Evolutionary conservation across 2,888 invertebrate species (phyloP).

Genomic region (Aphodius granarius): DNA sequence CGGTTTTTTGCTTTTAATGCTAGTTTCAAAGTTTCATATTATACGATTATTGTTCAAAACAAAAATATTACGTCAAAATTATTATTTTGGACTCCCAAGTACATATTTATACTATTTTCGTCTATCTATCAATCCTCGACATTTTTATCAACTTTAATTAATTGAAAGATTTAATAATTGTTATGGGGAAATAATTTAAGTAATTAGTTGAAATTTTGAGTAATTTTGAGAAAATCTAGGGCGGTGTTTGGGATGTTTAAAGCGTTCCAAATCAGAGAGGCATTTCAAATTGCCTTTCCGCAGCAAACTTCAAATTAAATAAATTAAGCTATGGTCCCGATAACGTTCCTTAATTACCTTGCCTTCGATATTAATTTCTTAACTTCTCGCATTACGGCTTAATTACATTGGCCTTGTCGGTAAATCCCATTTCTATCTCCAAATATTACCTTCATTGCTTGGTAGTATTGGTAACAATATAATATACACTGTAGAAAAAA

Average conservation of each 20-base stretch:
- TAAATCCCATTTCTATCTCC: background rate
- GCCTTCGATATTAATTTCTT: constrained; percentile 13
- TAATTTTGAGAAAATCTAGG: background rate
- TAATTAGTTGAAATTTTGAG: background rate
- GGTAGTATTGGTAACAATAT: no score
- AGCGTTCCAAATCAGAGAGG: background rate
- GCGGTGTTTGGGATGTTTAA: background rate
- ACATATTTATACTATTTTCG: no score
- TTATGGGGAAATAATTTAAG: background rate
- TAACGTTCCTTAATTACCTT: constrained; percentile 10
- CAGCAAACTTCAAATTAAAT: constrained; percentile 8
- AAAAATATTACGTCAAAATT: no score
- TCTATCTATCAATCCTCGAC: no score
- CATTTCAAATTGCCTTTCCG: constrained; percentile 14
- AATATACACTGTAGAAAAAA: no score
- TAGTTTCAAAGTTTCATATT: background rate
- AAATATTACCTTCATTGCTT: background rate
- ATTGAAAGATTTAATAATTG: background rate
- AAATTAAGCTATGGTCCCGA: constrained; percentile 1
- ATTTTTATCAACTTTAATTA: background rate
- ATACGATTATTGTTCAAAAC: no score
- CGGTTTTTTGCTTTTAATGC: background rate
- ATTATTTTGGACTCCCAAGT: no score
- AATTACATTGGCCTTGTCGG: constrained; percentile 2
- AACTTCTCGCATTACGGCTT: constrained; percentile 4